phyloP scores from a whole-genome alignment of 30 jellyfish, hydroid and myxozoan genomes.

The Turritopsis rubra region DNA sequence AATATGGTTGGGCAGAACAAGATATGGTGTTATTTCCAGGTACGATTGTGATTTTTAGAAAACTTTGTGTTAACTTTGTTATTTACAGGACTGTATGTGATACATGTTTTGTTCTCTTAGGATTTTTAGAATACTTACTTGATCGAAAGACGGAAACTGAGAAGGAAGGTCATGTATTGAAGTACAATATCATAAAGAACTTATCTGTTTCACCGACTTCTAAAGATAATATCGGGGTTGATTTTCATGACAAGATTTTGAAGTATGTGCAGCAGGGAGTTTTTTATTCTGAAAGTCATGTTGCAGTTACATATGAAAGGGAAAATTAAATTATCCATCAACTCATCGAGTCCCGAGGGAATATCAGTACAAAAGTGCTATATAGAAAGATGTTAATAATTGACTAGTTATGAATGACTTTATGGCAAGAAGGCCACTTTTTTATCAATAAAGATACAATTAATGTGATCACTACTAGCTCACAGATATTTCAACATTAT shows the following conservation, averaged over 20 bases:
- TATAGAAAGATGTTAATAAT: neutral
- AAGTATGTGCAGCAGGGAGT: constrained; percentile 75
- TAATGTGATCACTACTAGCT: too few relatives aligned
- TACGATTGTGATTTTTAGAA: neutral
- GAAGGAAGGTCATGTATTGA: constrained; percentile 74
- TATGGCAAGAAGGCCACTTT: too few relatives aligned
- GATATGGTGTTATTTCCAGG: constrained; percentile 78
- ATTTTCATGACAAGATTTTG: constrained; percentile 34
- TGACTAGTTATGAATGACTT: too few relatives aligned
- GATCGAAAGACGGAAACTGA: constrained; percentile 72
- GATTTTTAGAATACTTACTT: constrained; percentile 74
- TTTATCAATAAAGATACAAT: too few relatives aligned
- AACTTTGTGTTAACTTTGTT: neutral
- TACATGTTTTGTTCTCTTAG: constrained; percentile 17
- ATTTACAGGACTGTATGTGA: neutral
- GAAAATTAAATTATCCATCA: constrained; percentile 10
- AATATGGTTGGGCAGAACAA: constrained; percentile 65
- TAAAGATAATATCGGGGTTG: constrained; percentile 49
- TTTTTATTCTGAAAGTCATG: constrained; percentile 53
- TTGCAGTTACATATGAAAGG: constrained; percentile 60
- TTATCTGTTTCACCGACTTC: constrained; percentile 56
- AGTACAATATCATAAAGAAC: constrained; percentile 44
- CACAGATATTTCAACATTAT: too few relatives aligned
- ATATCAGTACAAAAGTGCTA: constrained; percentile 18
- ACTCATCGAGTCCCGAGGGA: neutral